phyloP scores from a whole-genome alignment of 2,113 vertebrate species.

The Hypanus sabinus region DNA sequence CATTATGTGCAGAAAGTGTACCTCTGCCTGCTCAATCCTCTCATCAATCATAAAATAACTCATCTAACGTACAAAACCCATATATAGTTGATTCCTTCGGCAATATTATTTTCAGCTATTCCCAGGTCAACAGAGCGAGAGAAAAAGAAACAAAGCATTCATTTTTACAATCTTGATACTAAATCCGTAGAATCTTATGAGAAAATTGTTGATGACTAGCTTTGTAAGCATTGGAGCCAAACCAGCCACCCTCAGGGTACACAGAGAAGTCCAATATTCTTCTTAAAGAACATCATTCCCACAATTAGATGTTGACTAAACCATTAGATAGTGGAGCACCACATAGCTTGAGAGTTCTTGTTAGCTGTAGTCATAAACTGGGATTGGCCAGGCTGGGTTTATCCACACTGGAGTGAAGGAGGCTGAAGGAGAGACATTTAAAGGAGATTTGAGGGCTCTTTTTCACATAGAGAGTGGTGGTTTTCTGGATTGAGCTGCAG shows the following conservation, averaged over 20 bases:
- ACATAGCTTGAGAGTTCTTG: neutral
- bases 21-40: neutral
- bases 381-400: too few species aligned
- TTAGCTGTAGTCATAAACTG: too few species aligned
- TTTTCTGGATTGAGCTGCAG: too few species aligned
- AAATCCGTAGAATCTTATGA: neutral
- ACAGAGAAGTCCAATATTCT: neutral
- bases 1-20: too few species aligned
- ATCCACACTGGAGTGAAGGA: too few species aligned
- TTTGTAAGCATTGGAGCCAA: neutral
- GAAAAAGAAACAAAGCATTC: neutral
- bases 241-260: neutral
- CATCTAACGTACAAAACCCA: neutral
- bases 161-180: neutral
- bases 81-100: neutral
- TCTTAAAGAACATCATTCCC: neutral
- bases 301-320: neutral
- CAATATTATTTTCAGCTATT: neutral
- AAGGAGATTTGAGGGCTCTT: too few species aligned
- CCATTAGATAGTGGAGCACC: neutral
- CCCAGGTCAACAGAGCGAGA: neutral
- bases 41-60: neutral
- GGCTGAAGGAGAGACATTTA: too few species aligned
- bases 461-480: too few species aligned
- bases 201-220: neutral